Conservation (phyloP, 2,888 invertebrate genomes). For the Eristalis tenax region DNA sequence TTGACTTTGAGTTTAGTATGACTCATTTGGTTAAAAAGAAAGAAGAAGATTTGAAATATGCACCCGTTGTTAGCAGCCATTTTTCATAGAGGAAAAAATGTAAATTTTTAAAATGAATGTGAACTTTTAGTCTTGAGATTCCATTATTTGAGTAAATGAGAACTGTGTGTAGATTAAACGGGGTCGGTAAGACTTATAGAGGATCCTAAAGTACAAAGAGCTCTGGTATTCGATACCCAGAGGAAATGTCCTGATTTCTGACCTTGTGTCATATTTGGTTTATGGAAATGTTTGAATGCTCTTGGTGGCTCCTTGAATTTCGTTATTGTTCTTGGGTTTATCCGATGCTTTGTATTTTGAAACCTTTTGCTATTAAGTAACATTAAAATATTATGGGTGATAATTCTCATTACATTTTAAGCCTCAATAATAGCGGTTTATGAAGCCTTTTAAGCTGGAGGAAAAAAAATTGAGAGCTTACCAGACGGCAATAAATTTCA, state of each 20-base stretch:
- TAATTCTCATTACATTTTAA: not conserved
- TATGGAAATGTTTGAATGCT: not conserved
- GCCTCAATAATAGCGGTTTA: not conserved
- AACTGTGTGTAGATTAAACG: not conserved
- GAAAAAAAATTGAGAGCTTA: too few species aligned
- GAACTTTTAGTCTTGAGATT: not conserved
- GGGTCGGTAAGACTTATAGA: not conserved
- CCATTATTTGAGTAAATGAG: not conserved
- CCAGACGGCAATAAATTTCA: too few species aligned
- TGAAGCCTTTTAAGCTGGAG: too few species aligned
- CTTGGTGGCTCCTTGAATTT: not conserved
- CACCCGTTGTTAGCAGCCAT: not conserved
- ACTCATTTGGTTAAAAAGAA: conserved; percentile 14
- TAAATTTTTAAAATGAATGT: not conserved
- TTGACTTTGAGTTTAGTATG: conserved; percentile 9
- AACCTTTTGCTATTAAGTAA: not conserved
- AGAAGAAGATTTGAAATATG: not conserved
- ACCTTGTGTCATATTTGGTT: not conserved
- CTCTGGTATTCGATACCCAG: not conserved
- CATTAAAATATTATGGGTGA: not conserved
- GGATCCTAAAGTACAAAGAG: too few species aligned
- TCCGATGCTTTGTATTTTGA: not conserved
- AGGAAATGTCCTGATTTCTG: not conserved
- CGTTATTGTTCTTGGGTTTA: not conserved
- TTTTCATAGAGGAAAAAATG: not conserved